phyloP scores from a whole-genome alignment of 2,113 vertebrate genomes.

The Petroica traversi region DNA sequence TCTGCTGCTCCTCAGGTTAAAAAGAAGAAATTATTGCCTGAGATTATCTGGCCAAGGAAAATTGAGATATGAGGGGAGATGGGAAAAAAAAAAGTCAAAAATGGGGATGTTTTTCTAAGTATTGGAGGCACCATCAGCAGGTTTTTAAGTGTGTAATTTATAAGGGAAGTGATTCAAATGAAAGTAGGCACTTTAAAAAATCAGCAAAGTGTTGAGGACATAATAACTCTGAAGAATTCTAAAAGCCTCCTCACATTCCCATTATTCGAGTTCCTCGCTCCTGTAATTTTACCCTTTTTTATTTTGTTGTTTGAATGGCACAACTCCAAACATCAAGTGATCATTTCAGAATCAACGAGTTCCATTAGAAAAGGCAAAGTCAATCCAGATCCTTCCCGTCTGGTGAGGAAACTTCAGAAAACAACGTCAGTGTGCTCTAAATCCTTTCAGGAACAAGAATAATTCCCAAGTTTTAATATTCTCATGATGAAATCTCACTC shows the following conservation, averaged over 20 bases:
- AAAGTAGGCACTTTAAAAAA: conserved; percentile 42
- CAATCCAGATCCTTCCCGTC: background rate
- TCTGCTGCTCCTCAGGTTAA: background rate
- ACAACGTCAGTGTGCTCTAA: background rate
- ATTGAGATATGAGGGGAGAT: background rate
- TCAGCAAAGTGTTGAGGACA: background rate
- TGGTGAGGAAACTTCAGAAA: background rate
- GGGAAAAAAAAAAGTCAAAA: background rate
- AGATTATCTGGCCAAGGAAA: background rate
- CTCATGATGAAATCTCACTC: background rate
- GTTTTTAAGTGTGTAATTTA: conserved; percentile 18
- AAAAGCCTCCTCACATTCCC: background rate
- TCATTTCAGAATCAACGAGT: background rate
- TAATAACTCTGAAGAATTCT: conserved; percentile 20
- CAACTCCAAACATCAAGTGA: background rate
- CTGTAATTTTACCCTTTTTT: background rate
- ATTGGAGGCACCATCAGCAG: background rate
- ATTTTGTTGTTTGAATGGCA: background rate
- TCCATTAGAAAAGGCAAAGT: background rate
- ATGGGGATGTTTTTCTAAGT: background rate
- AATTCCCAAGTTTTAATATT: background rate
- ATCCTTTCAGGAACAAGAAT: background rate
- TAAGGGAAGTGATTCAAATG: conserved; percentile 28
- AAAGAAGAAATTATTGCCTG: background rate
- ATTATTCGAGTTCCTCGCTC: background rate